Base-by-base conservation (phyloP, 2,888 invertebrate species). In the Zonitis immaculata region DNA sequence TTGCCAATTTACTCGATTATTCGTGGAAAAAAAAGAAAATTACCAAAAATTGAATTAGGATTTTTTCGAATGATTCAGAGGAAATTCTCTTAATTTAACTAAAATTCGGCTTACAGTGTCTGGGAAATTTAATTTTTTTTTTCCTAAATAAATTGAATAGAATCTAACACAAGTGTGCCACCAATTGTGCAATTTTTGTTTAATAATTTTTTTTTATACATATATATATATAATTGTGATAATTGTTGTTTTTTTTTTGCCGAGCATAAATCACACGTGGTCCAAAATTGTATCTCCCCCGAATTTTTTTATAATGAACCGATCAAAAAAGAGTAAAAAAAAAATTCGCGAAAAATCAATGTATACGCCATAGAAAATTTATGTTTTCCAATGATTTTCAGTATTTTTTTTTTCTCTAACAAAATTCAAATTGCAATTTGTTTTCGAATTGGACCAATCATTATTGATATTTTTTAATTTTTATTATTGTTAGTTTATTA, bases 161-260 rank as follows among this genome's bases (percentile, higher is more conserved):
- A n/a, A n/a, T n/a, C n/a, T 47, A 48, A 61, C 62, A 69, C 71
- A 70, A 71, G 73, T 73, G 73, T 74, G 70, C 72, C 71, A 73
- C 73, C 67, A 54, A 60, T 65, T 69, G 74, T 74, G 74, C 74
- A 74, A 73, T 72, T 73, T 71, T 53, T 60, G 60, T 50, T 60
- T 68, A 65, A 65, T 65, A 63, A 68, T 67, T 63, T 59, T 56
- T 60, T n/a, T n/a, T n/a, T n/a, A n/a, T n/a, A 61, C 55, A 26
- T 51, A 52, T 57, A 56, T 60, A 59, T 44, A 61, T 63, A 59
- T 58, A 62, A 67, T 39, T 70, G 70, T 70, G 69, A 70, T 70
- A 70, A 64, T 67, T 68, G 66, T 63, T 60, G 58, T 63, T 61
- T 56, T 26, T 49, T 42, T 49, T 43, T 20, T 25, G 11, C 16